These are phyloP conservation scores for Ichneumoninae sp. DNA, from an alignment of 2,888 invertebrate species.

Conservation along the genomic window DNA sequence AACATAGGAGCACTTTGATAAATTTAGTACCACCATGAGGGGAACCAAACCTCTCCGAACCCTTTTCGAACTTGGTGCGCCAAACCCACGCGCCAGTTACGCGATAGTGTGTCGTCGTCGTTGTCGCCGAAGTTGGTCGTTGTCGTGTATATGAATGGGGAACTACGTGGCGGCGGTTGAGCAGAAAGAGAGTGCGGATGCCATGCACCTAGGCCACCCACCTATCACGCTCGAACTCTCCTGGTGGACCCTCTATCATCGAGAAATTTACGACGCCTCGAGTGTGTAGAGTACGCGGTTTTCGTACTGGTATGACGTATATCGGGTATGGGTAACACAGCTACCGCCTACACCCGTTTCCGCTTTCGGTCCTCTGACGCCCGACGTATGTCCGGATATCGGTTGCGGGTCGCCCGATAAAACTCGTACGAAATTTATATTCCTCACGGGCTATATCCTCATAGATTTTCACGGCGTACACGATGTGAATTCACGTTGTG, in stretches of 20 bases:
- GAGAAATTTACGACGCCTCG: slow-evolving; percentile 55
- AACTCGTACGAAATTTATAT: slow-evolving; percentile 55
- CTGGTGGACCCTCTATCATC: slow-evolving; percentile 50
- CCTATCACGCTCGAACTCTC: slow-evolving; percentile 38
- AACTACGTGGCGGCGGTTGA: background rate
- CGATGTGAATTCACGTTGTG: slow-evolving; percentile 22
- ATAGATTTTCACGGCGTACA: slow-evolving; percentile 43
- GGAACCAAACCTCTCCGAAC: background rate
- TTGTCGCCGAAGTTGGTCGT: slow-evolving; percentile 1
- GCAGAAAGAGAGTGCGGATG: slow-evolving; percentile 12
- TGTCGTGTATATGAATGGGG: background rate
- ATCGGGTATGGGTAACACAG: slow-evolving; percentile 17
- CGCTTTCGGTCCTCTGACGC: slow-evolving; percentile 24
- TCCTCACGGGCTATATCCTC: slow-evolving; percentile 35
- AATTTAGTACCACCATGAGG: background rate
- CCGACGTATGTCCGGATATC: slow-evolving; percentile 39
- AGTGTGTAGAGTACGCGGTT: slow-evolving; percentile 43
- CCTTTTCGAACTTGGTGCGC: background rate
- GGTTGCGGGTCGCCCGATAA: slow-evolving; percentile 34
- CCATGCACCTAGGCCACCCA: slow-evolving; percentile 22
- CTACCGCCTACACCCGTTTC: slow-evolving; percentile 11
- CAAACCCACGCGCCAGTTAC: background rate
- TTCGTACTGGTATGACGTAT: slow-evolving; percentile 41
- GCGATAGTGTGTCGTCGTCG: slow-evolving; percentile 3
- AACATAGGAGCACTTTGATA: background rate